Conservation (phyloP, 2,888 invertebrate genomes). For the Cephus runcator region DNA sequence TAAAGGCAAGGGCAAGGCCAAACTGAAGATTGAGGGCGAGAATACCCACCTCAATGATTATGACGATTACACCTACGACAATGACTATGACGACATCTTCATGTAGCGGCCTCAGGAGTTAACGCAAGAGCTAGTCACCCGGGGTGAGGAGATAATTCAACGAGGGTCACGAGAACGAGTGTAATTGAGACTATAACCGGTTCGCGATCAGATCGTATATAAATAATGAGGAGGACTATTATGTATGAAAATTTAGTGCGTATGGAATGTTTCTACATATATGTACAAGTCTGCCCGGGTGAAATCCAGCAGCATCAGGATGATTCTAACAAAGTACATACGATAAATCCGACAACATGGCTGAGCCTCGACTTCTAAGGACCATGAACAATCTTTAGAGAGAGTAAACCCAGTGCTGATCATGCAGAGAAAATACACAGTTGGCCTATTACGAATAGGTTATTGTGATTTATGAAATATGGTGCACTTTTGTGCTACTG, state of each 20-base stretch:
- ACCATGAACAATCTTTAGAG: not conserved
- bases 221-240: not conserved
- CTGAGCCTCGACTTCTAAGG: not conserved
- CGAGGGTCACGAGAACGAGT: not conserved
- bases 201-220: not conserved
- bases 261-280: not conserved
- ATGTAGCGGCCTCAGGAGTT: slow-evolving; percentile 72
- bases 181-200: not conserved
- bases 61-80: slow-evolving; percentile 74
- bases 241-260: not conserved
- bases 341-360: not conserved
- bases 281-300: not conserved
- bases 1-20: slow-evolving; percentile 81
- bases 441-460: not conserved
- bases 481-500: not conserved
- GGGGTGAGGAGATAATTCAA: not conserved
- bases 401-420: not conserved
- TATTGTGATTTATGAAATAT: not conserved
- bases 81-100: slow-evolving; percentile 78
- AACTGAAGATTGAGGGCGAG: slow-evolving; percentile 81
- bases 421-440: not conserved
- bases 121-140: not conserved
- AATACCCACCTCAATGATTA: slow-evolving; percentile 76
- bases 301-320: not conserved
- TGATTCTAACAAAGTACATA: not conserved